Evolutionary conservation across 1,140 invertebrate species (phyloP), one percentile per base, ranked within the genome.

Genomic region (Rhopalosiphum maidis): DNA sequence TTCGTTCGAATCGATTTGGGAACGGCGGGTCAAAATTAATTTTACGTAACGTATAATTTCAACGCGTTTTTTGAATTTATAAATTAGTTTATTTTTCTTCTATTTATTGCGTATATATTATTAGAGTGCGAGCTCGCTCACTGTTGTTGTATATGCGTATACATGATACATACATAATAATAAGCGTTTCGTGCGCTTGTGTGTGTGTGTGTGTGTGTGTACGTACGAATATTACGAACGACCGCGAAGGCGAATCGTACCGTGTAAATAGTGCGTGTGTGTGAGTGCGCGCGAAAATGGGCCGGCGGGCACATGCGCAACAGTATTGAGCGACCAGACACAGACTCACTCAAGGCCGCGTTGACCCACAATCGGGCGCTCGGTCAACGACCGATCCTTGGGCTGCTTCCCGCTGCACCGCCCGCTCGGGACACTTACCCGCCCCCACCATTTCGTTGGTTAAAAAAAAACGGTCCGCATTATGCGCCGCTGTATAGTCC

Each of bases 311-410:
- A 86, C 91, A 93, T 93, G 91, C 91, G 91, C 91, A 93, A 93
- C 91, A 93, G 77, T 93, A 93, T 93, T 93, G 91, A 93, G 91
- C 91, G 91, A 55, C 91, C 91, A 93, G 91, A 93, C 91, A 93
- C 91, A 93, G 91, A 93, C 91, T 93, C 91, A 93, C 91, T 93
- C 91, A 93, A 93, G 91, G 91, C 91, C 91, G 91, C 91, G 82
- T 93, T 93, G 91, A 93, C 91, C 91, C 91, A 93, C 91, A 93
- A 93, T 93, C 91, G 91, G 25, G 35, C n/a, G 91, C 91, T 48
- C 91, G 91, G 91, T 93, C 91, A 93, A 93, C 91, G 91, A 93
- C 91, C 91, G 91, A 93, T 93, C 91, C 48, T 82, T 30, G 90
- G 11, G 82, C 82, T 48, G 48, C 15, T 25, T 30, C 60, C 60